Evolutionary conservation across 2,888 invertebrate species (phyloP).

Genomic region (Drosophila rellima): DNA sequence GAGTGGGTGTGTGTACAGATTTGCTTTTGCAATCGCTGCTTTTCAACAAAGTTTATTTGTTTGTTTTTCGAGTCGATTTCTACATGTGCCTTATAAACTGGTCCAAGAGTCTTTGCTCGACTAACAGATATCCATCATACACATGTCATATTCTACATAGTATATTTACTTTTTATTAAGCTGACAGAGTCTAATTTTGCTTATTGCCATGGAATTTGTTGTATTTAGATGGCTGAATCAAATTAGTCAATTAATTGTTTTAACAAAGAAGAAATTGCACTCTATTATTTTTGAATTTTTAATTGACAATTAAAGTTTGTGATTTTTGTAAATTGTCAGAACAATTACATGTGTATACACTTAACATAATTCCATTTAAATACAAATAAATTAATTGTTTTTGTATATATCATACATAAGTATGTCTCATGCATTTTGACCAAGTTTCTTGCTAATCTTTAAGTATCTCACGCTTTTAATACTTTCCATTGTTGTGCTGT

Average conservation of each 20-base stretch:
- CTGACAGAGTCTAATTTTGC: no score
- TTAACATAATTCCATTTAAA: no score
- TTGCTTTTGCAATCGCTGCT: constrained; percentile 50
- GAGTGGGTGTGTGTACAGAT: constrained; percentile 7
- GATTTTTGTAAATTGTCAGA: no score
- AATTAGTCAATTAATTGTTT: not conserved
- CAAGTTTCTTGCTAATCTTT: not conserved
- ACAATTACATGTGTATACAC: no score
- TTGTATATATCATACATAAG: not conserved
- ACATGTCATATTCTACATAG: not conserved
- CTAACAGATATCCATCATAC: not conserved
- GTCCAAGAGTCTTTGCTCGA: not conserved
- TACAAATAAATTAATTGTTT: not conserved
- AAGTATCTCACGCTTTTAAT: not conserved
- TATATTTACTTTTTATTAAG: no score
- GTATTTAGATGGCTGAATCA: no score
- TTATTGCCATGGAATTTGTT: no score
- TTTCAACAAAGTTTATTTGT: constrained; percentile 58
- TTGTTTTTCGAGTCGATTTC: constrained; percentile 40
- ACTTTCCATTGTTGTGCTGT: not conserved
- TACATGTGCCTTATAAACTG: not conserved
- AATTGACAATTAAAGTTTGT: no score
- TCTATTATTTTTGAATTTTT: no score
- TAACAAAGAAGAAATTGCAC: not conserved
- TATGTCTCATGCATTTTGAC: not conserved